phyloP scores from a whole-genome alignment of 1,140 invertebrate genomes.

The Caenorhabditis brenneri region DNA sequence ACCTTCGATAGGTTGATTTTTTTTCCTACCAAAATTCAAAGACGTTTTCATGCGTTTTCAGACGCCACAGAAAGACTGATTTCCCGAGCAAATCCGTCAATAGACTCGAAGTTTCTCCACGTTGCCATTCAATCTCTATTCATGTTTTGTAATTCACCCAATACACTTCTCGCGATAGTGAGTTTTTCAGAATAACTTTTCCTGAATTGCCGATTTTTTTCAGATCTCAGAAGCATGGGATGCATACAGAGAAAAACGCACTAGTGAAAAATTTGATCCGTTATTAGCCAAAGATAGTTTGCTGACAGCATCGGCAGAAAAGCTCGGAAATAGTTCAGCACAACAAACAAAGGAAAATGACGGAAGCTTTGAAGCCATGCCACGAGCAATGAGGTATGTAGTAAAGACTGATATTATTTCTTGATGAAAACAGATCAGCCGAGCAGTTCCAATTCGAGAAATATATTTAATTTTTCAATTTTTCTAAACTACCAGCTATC shows the following conservation, averaged over 20 bases:
- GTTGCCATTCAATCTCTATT: neutral
- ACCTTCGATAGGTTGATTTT: neutral
- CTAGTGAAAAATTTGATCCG: neutral
- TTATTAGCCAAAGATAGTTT: neutral
- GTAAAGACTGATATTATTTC: neutral
- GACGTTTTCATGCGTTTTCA: too few species aligned
- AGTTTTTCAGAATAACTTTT: neutral
- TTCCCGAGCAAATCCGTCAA: neutral
- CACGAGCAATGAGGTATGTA: neutral
- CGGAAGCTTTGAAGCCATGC: neutral
- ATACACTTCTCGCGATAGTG: neutral
- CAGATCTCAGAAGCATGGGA: slow-evolving; percentile 7
- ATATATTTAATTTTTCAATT: too few species aligned
- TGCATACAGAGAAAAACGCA: neutral
- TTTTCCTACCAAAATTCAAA: too few species aligned
- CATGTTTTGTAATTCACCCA: neutral
- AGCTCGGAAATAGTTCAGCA: neutral
- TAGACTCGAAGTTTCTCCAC: neutral
- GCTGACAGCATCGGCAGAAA: neutral
- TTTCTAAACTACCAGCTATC: too few species aligned
- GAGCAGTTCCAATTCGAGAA: too few species aligned
- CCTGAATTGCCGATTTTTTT: neutral
- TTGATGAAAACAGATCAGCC: too few species aligned
- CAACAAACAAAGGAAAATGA: neutral
- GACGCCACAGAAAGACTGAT: neutral